A percentile compares a stretch with the other conserved stretches of the same genome.
phyloP scores from a whole-genome alignment of 1,140 invertebrate genomes.

The Centruroides sculpturatus region DNA sequence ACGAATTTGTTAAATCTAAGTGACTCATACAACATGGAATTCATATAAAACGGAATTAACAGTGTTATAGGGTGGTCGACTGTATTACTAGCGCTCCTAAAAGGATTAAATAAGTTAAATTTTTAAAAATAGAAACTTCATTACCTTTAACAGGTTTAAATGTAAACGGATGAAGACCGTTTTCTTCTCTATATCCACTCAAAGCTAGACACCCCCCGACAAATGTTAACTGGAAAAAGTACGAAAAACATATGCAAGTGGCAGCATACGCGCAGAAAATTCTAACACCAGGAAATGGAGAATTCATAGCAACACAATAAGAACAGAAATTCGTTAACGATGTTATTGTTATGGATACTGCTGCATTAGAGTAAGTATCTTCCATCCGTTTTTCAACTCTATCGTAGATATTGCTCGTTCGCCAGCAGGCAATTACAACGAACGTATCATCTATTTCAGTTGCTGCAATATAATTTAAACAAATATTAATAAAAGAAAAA shows the following conservation, averaged over 20 bases:
- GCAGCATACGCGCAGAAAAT: slow-evolving; percentile 95
- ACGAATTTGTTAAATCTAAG: too few species aligned
- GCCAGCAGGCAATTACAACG: slow-evolving; percentile 86
- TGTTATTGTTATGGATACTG: slow-evolving; percentile 94
- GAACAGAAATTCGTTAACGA: slow-evolving; percentile 91
- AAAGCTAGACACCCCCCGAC: slow-evolving; percentile 80
- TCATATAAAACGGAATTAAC: too few species aligned
- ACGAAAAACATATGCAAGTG: slow-evolving; percentile 78
- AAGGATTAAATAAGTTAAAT: too few species aligned
- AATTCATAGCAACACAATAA: slow-evolving; percentile 87
- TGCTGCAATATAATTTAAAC: slow-evolving; percentile 38
- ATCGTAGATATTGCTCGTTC: slow-evolving; percentile 59
- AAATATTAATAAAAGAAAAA: slow-evolving; percentile 6
- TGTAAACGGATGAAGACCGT: slow-evolving; percentile 53
- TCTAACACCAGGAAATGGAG: slow-evolving; percentile 81
- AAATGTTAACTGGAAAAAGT: slow-evolving; percentile 86
- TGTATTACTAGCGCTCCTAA: too few species aligned
- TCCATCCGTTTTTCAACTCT: slow-evolving; percentile 72
- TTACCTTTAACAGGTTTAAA: too few species aligned
- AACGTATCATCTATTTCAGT: slow-evolving; percentile 95
- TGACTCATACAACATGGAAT: too few species aligned
- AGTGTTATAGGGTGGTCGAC: too few species aligned
- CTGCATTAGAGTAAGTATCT: slow-evolving; percentile 77
- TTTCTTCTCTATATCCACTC: slow-evolving; percentile 68
- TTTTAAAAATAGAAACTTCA: too few species aligned